phyloP scores from a whole-genome alignment of 2,888 invertebrate species.

The Noctua pronuba region DNA sequence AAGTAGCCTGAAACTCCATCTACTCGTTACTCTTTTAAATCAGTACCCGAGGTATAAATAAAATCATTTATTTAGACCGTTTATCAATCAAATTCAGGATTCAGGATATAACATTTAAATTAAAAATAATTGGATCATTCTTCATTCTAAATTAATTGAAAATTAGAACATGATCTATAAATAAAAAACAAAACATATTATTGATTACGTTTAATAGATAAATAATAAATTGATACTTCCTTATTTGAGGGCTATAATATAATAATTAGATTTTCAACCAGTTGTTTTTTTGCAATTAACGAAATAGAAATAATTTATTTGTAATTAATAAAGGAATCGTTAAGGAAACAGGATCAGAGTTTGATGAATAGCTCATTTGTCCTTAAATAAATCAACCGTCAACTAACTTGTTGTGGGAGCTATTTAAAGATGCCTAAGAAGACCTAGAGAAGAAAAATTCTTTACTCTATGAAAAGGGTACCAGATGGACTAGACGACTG shows the following conservation, averaged over 20 bases:
- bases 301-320: conserved; percentile 16
- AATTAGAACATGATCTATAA: conserved; percentile 10
- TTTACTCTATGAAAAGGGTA: no score
- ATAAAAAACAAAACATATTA: conserved; percentile 2
- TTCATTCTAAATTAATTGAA: conserved; percentile 10
- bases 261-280: not conserved
- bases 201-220: conserved; percentile 18
- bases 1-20: not conserved
- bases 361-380: conserved; percentile 14
- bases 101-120: conserved; percentile 21
- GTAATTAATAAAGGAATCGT: conserved; percentile 17
- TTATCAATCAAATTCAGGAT: conserved; percentile 35
- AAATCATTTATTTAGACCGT: not conserved
- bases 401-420: not conserved
- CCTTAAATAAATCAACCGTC: conserved; percentile 3
- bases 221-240: conserved; percentile 27
- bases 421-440: no score
- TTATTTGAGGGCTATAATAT: conserved; percentile 3
- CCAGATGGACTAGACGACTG: no score
- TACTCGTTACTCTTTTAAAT: not conserved
- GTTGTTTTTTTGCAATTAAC: conserved; percentile 1
- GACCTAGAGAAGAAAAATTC: no score
- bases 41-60: not conserved
- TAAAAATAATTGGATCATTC: not conserved
- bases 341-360: conserved; percentile 12